These are phyloP conservation scores for Idaea straminata DNA, from an alignment of 2,888 invertebrate genomes.

Conservation along the genomic window DNA sequence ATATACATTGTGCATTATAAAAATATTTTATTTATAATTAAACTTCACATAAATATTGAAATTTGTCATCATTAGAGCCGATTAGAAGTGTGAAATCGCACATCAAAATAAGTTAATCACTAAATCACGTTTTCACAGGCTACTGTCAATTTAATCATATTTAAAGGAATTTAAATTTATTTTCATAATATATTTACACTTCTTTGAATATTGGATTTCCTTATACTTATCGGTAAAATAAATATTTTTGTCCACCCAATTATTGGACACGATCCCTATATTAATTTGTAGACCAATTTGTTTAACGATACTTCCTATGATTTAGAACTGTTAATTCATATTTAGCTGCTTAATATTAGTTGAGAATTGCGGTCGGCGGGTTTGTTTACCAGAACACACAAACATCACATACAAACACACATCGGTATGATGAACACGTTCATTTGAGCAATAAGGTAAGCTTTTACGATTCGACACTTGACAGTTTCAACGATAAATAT, in stretches of 20 bases:
- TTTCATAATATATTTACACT: neutral
- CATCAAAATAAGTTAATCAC: slow-evolving; percentile 8
- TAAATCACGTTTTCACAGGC: neutral
- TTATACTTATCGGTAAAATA: neutral
- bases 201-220: neutral
- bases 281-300: neutral
- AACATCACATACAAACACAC: slow-evolving; percentile 56
- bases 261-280: neutral
- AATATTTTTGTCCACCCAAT: neutral
- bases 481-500: slow-evolving; percentile 3
- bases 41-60: neutral
- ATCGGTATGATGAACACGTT: slow-evolving; percentile 62
- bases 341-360: neutral
- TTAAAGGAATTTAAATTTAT: neutral
- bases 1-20: too few relatives aligned
- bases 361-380: slow-evolving; percentile 59
- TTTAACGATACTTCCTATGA: neutral
- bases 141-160: neutral
- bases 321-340: neutral
- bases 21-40: too few relatives aligned
- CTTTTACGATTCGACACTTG: slow-evolving; percentile 25
- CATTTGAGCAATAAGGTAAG: slow-evolving; percentile 69
- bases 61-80: slow-evolving; percentile 14
- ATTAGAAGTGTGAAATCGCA: neutral
- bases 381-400: slow-evolving; percentile 57